These are phyloP conservation scores for Oasisia sp. DNA, from an alignment of 2,888 invertebrate species.

Conservation along the genomic window DNA sequence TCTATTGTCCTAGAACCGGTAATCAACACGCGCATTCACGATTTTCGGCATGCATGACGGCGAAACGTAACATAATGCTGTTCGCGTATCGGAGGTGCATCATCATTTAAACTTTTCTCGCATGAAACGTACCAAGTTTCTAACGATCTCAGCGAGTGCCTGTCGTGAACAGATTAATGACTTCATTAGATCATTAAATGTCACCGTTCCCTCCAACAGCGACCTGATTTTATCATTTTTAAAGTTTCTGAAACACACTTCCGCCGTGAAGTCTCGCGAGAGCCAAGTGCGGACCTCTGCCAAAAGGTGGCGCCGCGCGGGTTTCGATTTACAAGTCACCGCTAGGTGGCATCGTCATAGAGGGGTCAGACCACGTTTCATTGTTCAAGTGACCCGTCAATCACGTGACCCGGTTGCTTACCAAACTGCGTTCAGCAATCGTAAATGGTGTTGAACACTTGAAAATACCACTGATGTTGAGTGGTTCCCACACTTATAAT, in stretches of 20 bases:
- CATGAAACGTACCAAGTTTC: neutral
- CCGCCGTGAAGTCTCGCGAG: neutral
- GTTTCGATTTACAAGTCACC: neutral
- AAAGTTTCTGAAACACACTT: conserved; percentile 13
- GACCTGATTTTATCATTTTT: conserved; percentile 13
- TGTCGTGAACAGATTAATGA: neutral
- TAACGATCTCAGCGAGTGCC: neutral
- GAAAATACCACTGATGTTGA: too few species aligned
- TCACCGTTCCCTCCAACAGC: neutral
- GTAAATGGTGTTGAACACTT: too few species aligned
- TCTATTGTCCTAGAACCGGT: neutral
- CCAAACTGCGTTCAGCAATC: too few species aligned
- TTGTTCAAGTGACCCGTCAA: neutral
- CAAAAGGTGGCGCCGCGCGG: neutral
- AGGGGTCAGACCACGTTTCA: neutral
- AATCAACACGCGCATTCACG: neutral
- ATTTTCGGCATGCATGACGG: neutral
- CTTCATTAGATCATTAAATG: neutral
- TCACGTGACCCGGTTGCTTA: too few species aligned
- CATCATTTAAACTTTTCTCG: neutral
- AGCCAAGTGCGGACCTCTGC: neutral
- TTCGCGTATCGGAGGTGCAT: neutral
- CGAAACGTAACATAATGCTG: conserved; percentile 8
- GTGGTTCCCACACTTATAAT: too few species aligned
- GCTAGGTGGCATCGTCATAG: neutral